A percentile compares a stretch with the other conserved stretches of the same genome.
Conservation (phyloP, 2,888 invertebrate species). For the Hylaea fasciaria region DNA sequence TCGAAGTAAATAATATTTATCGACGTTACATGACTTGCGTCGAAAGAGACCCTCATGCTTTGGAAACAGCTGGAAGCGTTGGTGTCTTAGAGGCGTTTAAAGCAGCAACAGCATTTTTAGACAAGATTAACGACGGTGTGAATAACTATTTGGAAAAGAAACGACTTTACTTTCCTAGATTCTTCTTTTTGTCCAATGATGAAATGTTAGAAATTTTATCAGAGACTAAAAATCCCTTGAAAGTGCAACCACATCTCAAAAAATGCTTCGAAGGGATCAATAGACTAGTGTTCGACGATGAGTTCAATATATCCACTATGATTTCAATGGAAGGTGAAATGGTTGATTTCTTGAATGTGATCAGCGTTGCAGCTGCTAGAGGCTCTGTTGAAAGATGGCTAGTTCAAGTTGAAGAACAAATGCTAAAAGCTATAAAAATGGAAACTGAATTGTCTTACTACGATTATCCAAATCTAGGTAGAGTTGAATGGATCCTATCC, state of each 20-base stretch:
- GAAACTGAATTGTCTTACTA: conserved; percentile 88
- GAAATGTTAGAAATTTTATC: conserved; percentile 96
- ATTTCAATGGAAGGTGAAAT: conserved; percentile 91
- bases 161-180: conserved; percentile 92
- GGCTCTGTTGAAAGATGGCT: conserved; percentile 96
- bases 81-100: conserved; percentile 89
- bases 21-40: conserved; percentile 87
- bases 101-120: conserved; percentile 88
- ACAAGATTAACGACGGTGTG: conserved; percentile 93
- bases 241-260: conserved; percentile 93
- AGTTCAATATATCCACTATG: conserved; percentile 90
- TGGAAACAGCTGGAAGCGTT: conserved; percentile 86
- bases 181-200: conserved; percentile 96
- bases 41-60: conserved; percentile 86
- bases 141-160: conserved; percentile 94
- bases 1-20: conserved; percentile 88
- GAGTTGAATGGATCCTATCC: conserved; percentile 89
- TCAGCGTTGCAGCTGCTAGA: conserved; percentile 89
- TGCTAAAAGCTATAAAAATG: conserved; percentile 89
- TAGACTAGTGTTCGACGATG: conserved; percentile 88
- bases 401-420: conserved; percentile 92
- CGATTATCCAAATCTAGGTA: conserved; percentile 84
- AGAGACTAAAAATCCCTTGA: conserved; percentile 93
- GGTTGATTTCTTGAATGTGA: conserved; percentile 85
- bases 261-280: conserved; percentile 96